These are phyloP conservation scores for Otus sunia DNA, from an alignment of 2,113 vertebrate species.

Conservation along the genomic window DNA sequence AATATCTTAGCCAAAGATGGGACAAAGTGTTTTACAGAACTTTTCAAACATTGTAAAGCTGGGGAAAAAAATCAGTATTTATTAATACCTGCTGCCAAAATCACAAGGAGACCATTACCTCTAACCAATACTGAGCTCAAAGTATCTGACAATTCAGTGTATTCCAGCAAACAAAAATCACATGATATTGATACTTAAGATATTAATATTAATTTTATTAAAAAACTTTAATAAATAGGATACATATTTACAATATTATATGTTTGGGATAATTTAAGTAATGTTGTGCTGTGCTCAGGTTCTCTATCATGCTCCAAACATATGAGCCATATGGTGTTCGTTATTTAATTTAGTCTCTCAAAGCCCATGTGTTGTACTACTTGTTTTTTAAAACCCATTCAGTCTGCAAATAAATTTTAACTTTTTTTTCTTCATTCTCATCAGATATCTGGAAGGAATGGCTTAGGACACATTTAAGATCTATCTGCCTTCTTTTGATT, in stretches of 20 bases:
- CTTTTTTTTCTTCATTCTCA: background rate
- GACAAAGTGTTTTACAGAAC: background rate
- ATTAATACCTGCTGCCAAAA: background rate
- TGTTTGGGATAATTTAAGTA: background rate
- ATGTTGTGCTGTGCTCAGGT: background rate
- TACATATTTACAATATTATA: background rate
- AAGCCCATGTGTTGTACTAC: background rate
- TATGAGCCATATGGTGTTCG: background rate
- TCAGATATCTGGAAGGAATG: background rate
- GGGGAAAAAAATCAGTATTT: background rate
- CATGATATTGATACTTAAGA: background rate
- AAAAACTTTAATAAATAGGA: background rate
- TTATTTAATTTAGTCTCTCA: background rate
- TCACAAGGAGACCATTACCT: background rate
- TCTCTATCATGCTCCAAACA: background rate
- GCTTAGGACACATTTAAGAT: background rate
- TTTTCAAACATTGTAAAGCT: background rate
- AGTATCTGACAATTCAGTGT: background rate
- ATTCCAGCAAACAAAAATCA: background rate
- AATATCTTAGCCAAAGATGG: background rate
- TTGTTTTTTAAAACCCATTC: background rate
- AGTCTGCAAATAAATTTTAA: background rate
- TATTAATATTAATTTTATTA: background rate
- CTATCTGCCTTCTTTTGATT: background rate
- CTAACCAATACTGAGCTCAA: background rate